These are phyloP conservation scores for Hypothenemus hampei DNA, from an alignment of 1,140 invertebrate species.

Conservation along the genomic window DNA sequence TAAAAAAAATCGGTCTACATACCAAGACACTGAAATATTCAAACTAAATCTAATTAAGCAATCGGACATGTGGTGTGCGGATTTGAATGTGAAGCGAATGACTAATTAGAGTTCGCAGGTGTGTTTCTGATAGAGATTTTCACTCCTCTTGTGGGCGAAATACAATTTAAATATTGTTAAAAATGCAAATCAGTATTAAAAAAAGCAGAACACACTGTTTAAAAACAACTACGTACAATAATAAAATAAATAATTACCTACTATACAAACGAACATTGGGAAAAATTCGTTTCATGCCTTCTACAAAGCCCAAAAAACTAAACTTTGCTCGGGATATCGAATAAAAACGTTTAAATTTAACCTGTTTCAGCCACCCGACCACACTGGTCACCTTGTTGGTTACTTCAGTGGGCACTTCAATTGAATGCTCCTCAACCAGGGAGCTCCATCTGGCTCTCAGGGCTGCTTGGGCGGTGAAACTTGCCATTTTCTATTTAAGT, in stretches of 20 bases:
- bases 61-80: too few relatives aligned
- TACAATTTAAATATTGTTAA: neutral
- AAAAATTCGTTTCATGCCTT: too few relatives aligned
- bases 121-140: too few relatives aligned
- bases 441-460: slow-evolving; percentile 61
- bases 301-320: too few relatives aligned
- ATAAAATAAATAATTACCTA: neutral
- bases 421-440: slow-evolving; percentile 59
- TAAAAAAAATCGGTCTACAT: too few relatives aligned
- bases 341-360: slow-evolving; percentile 32
- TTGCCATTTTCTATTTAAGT: slow-evolving; percentile 57
- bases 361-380: slow-evolving; percentile 74
- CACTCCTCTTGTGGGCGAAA: too few relatives aligned
- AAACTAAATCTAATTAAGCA: too few relatives aligned
- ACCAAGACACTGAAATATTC: too few relatives aligned
- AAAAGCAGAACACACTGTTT: neutral
- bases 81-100: too few relatives aligned
- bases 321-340: too few relatives aligned
- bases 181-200: neutral
- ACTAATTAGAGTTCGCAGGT: too few relatives aligned
- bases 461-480: slow-evolving; percentile 60
- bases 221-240: neutral
- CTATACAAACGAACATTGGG: neutral
- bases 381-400: slow-evolving; percentile 62
- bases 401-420: slow-evolving; percentile 61